Conservation (phyloP, 2,113 vertebrate genomes). For the Semnornis frantzii region DNA sequence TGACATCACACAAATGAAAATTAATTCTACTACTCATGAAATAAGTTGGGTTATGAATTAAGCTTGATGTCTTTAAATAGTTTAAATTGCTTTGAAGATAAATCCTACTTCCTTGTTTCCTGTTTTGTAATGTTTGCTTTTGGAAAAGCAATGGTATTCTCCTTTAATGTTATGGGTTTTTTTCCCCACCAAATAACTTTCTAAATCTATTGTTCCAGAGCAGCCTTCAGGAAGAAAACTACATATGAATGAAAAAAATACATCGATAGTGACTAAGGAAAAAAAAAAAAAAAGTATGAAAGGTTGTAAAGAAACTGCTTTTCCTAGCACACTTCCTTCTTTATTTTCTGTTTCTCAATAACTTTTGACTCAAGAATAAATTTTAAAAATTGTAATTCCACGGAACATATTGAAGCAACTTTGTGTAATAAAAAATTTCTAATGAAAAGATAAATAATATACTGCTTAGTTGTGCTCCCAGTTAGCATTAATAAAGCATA, state of each 20-base stretch:
- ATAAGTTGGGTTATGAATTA: not conserved
- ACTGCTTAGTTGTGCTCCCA: slow-evolving; percentile 9
- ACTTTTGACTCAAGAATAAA: not conserved
- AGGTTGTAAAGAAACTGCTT: not conserved
- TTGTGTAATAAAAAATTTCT: not conserved
- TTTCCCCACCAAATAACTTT: not conserved
- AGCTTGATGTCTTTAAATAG: not conserved
- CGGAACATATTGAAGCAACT: not conserved
- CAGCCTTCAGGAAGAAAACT: not conserved
- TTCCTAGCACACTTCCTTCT: not conserved
- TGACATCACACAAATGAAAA: not conserved
- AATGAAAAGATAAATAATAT: slow-evolving; percentile 37
- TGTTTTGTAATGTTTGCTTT: not conserved
- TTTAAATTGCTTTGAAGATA: not conserved
- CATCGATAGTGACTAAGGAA: not conserved
- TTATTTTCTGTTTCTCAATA: not conserved
- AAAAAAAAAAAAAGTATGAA: not conserved
- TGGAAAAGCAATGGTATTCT: not conserved
- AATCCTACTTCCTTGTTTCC: not conserved
- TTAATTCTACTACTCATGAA: not conserved
- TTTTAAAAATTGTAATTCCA: not conserved
- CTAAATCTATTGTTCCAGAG: not conserved
- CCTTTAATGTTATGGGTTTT: not conserved
- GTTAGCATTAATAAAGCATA: slow-evolving; percentile 70
- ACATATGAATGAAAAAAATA: not conserved